Evolutionary conservation across 2,797 vertebrate genomes (phyloP), one percentile per base, ranked within the genome.

Genomic region (Antrozous pallidus): DNA sequence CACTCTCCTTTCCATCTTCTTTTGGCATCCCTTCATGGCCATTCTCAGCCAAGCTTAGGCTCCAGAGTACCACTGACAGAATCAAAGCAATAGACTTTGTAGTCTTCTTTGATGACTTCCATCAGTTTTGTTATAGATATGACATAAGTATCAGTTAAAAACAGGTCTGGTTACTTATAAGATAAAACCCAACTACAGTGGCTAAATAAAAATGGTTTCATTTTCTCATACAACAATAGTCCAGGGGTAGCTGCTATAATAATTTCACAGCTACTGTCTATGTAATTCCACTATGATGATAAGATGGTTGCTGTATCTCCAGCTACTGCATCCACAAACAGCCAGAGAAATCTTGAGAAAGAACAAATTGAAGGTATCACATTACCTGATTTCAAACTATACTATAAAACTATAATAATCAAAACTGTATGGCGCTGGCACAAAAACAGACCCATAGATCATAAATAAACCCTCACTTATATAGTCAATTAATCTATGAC

Each of bases 141-240:
- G 58, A 96, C 22, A 63, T 33, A 14, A 51, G 47, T 82, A 51
- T 88, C 38, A 91, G 10, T 28, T 84, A 28, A 90, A 93, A 91
- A 47, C 24, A 90, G 61, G 14, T 61, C 71, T 92, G 24, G n/a
- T 33, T 42, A 8, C 54, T 26, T 65, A 22, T 58, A 85, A 83
- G 33, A 58, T 36, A 88, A 80, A 90, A 58, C 36, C 49, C n/a
- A 78, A 51, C 31, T 69, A 65, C 1, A 63, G 7, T 56, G 20
- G 14, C 67, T 96, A 93, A 63, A 73, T 42, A 70, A 81, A 88
- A 49, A 4, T 26, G 47, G 22, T 33, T 77, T 58, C 20, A 82
- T 84, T 92, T 87, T 84, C 42, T 92, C 38, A 75, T 65, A 54
- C 47, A 78, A 56, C 20, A 49, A 79, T 49, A 88, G 9, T 67